Base-by-base conservation (phyloP, 2,888 invertebrate genomes). In the Temnothorax unifasciatus region DNA sequence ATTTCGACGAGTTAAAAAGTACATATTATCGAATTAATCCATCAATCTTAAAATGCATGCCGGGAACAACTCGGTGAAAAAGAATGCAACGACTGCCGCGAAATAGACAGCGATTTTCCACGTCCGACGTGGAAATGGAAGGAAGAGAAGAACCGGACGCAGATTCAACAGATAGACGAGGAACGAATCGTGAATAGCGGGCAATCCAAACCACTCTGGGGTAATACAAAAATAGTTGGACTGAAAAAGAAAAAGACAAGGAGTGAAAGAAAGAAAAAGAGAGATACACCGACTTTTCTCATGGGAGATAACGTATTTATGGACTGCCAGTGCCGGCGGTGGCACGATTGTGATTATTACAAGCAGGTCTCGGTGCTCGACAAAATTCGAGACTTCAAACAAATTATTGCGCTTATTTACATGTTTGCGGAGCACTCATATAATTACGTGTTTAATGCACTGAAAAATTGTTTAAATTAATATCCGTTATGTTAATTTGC, bases 241-340 rank as follows among this genome's bases (percentile, higher is more conserved):
- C 44, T 57, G 79, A 44, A 64, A 61, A 66, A 25, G 82, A 69
- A 82, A 29, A 18, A 18, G 34, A 73, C n/a, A 15, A 18, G 38
- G 41, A 38, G 13, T 15, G 25, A 59, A 1, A 21, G 13, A 59
- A 34, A 57, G 47, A 38, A 77, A 79, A 76, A 68, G 73, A 86
- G 83, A 86, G 82, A 82, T 59, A 82, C 85, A 74, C 87, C 87
- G 87, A 88, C 88, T 86, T 88, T 83, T 77, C 91, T 87, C 88
- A 76, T 29, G 90, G 91, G 89, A 91, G 89, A 90, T 91, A 90
- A 91, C 86, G 86, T 90, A 92, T 92, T 92, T 91, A 90, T 88
- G 76, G 85, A 85, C 50, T 41, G 13, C 38, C 69, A 69, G 59
- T 69, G 41, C 9, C 8, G 57, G 8, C 61, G 64, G 25, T 47